Base-by-base conservation (phyloP, 2,888 invertebrate genomes). In the Sepiola atlantica region DNA sequence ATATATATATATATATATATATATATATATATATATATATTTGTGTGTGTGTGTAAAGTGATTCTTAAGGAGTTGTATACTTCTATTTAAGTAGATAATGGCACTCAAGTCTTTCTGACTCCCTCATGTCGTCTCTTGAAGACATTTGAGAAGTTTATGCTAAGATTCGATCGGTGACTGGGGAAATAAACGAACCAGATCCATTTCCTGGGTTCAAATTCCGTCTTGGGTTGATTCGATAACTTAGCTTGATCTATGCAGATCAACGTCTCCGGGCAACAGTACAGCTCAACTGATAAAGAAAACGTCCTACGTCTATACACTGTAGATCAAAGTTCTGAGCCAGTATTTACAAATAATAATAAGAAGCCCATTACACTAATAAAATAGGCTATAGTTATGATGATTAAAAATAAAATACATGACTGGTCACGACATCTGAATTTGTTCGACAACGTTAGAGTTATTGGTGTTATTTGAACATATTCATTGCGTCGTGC, bases 161-260 rank as follows among this genome's bases (percentile, higher is more conserved):
- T 77, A 77, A 77, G 77, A 77, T 32, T 77, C 77, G 32, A 77
- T 32, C n/a, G 77, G n/a, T 77, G 77, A 77, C 77, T 77, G 12
- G 77, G 32, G 77, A 77, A 77, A 77, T 77, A 77, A 77, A 77
- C 77, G 32, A 77, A 77, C 77, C 32, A 77, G 77, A 77, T 77
- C 77, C n/a, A 77, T 77, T 77, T 77, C 77, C 77, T 77, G n/a
- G 77, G 77, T 77, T 77, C 77, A 77, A n/a, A 77, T 77, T 77
- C 77, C 77, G 77, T 77, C 77, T 77, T 77, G n/a, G 77, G 77
- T 77, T 77, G 77, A 77, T 77, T 77, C 32, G 32, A 77, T 77
- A 77, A 77, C n/a, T n/a, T 21, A n/a, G 32, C 14, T n/a, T n/a
- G 77, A 77, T 77, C 77, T 77, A 77, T 77, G n/a, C 77, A 77